A percentile compares a stretch with the other conserved stretches of the same genome.
Evolutionary conservation across 1,140 invertebrate species (phyloP).

Genomic region (Ostrea denselamellosa): DNA sequence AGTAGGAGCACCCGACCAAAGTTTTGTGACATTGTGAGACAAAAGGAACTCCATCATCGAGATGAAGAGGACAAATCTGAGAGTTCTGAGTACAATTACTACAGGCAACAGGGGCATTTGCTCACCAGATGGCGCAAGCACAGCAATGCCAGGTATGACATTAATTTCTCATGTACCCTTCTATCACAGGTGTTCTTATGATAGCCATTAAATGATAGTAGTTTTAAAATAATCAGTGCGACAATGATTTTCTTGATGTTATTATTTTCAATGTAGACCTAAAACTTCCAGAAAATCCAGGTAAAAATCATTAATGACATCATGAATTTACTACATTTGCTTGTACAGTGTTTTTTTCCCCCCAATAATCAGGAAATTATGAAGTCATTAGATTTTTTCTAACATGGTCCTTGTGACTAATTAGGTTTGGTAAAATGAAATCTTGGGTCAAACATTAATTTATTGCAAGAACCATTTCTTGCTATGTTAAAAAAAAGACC

Average conservation of each 20-base stretch:
- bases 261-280: conserved; percentile 6
- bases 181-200: neutral
- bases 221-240: neutral
- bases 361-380: neutral
- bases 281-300: conserved; percentile 32
- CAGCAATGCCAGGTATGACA: conserved; percentile 47
- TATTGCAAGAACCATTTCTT: too few species aligned
- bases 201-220: neutral
- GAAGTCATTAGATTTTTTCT: neutral
- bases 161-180: neutral
- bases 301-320: neutral
- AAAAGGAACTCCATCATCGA: conserved; percentile 46
- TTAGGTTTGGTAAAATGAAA: neutral
- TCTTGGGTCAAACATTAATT: neutral
- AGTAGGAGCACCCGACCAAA: conserved; percentile 38
- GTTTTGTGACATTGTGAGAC: conserved; percentile 55
- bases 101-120: conserved; percentile 43
- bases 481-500: too few species aligned
- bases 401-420: neutral
- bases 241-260: conserved; percentile 12
- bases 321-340: neutral
- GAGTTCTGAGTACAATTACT: conserved; percentile 49
- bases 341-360: neutral
- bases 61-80: conserved; percentile 37
- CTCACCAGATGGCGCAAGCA: conserved; percentile 50